These are phyloP conservation scores for Otus scops DNA, from an alignment of 2,797 vertebrate genomes.

Conservation along the genomic window DNA sequence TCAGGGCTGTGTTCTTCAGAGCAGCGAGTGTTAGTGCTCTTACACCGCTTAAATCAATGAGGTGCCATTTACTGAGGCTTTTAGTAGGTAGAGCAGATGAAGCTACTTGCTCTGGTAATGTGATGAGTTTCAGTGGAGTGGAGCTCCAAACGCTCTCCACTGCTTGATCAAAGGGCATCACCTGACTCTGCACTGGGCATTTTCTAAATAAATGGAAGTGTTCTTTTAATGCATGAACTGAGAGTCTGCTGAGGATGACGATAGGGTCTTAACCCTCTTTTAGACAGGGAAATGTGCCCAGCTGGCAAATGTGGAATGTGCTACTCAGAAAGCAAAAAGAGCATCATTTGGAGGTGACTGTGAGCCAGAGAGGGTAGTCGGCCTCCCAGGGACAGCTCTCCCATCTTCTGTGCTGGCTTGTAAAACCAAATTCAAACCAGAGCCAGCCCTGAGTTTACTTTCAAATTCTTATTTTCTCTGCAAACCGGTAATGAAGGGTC, in stretches of 20 bases:
- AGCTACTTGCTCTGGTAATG: accelerated
- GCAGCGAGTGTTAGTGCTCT: not conserved
- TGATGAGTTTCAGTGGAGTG: not conserved
- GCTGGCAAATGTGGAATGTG: not conserved
- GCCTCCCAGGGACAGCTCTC: not conserved
- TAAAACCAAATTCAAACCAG: not conserved
- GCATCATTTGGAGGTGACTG: not conserved
- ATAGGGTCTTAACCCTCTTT: not conserved
- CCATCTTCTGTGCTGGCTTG: not conserved
- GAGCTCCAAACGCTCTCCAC: not conserved
- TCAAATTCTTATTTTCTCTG: not conserved
- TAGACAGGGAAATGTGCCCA: not conserved
- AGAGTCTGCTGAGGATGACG: not conserved
- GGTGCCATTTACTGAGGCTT: not conserved
- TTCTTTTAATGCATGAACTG: not conserved
- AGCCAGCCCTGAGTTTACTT: not conserved
- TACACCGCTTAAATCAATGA: not conserved
- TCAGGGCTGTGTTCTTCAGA: not conserved
- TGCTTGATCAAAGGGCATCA: not conserved
- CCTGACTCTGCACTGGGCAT: accelerated
- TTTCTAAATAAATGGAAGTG: not conserved
- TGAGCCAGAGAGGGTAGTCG: not conserved
- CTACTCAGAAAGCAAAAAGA: not conserved
- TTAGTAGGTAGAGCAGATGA: not conserved
- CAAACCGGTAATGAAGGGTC: not conserved